These are phyloP conservation scores for Ageneiosus marmoratus DNA, from an alignment of 2,113 vertebrate genomes.

Conservation along the genomic window DNA sequence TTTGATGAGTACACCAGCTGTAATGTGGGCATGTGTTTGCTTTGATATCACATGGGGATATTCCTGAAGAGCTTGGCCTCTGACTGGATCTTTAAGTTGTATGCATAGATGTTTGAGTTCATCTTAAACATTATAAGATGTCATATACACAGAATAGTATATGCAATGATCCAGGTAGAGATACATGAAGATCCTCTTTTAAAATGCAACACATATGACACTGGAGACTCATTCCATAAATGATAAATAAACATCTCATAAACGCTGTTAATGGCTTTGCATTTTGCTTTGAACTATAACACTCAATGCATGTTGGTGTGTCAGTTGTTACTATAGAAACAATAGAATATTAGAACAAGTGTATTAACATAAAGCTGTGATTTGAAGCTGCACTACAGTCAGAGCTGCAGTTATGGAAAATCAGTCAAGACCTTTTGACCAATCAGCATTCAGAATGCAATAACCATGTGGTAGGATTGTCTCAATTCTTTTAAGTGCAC, in stretches of 20 bases:
- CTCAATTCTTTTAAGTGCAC: too few species aligned
- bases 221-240: neutral
- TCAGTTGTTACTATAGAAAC: too few species aligned
- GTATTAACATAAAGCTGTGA: too few species aligned
- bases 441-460: too few species aligned
- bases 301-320: too few species aligned
- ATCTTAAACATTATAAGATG: neutral
- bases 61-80: constrained; percentile 4
- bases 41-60: neutral
- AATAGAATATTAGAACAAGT: too few species aligned
- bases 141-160: neutral
- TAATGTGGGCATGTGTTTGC: constrained; percentile 3
- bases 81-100: neutral
- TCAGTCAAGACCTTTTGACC: too few species aligned
- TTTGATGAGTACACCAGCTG: neutral
- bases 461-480: too few species aligned
- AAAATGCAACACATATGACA: neutral
- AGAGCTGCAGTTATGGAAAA: too few species aligned
- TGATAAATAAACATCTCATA: neutral
- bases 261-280: neutral
- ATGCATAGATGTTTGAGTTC: neutral
- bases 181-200: neutral
- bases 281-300: neutral
- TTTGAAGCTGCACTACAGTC: too few species aligned
- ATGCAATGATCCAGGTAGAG: neutral